phyloP scores from a whole-genome alignment of 1,140 invertebrate genomes.

The Ooceraea biroi region DNA sequence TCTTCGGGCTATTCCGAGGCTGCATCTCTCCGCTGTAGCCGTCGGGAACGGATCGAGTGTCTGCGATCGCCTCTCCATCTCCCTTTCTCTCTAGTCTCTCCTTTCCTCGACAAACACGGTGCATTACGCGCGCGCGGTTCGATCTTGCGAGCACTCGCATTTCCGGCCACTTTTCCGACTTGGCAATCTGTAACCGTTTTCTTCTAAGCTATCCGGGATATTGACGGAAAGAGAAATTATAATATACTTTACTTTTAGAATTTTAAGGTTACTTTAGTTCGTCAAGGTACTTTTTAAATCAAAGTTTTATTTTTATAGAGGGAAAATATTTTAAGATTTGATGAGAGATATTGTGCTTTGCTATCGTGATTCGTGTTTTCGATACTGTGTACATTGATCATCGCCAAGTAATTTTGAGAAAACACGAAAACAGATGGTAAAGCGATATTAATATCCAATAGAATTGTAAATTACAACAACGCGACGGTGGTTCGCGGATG shows the following conservation, averaged over 20 bases:
- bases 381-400: background rate
- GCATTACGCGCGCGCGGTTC: slow-evolving; percentile 2
- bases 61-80: background rate
- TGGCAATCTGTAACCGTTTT: background rate
- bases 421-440: slow-evolving; percentile 18
- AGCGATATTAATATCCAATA: slow-evolving; percentile 44
- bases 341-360: background rate
- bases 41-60: slow-evolving; percentile 31
- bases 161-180: background rate
- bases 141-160: background rate
- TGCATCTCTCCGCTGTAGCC: slow-evolving; percentile 4
- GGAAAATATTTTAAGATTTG: background rate
- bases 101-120: background rate
- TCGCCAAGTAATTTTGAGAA: slow-evolving; percentile 4
- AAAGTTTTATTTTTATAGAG: too few relatives aligned
- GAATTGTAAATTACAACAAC: slow-evolving; percentile 23
- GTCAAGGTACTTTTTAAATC: too few relatives aligned
- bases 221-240: background rate
- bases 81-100: background rate
- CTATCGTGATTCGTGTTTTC: background rate
- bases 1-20: slow-evolving; percentile 42
- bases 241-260: too few relatives aligned
- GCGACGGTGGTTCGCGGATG: background rate
- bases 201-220: background rate
- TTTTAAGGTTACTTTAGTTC: too few relatives aligned